Conservation (phyloP, 2,888 invertebrate genomes). For the Drosophila meridiana region DNA sequence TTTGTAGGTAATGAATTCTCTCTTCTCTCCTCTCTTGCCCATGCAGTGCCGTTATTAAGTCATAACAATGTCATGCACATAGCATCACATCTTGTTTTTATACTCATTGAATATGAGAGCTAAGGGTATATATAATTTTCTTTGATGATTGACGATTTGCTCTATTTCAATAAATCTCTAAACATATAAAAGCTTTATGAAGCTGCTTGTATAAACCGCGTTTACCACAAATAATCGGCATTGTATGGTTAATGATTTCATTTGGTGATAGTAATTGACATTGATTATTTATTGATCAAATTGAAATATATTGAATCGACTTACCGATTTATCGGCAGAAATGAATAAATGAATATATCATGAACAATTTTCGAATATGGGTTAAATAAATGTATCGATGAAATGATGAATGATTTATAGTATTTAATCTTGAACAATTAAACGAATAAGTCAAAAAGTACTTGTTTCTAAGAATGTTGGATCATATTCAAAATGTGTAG, state of each 20-base stretch:
- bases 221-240: neutral
- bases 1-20: neutral
- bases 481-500: too few relatives aligned
- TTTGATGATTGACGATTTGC: neutral
- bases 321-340: neutral
- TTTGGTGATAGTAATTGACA: neutral
- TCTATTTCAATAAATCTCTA: neutral
- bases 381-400: neutral
- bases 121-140: neutral
- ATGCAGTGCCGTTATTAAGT: constrained; percentile 10
- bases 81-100: constrained; percentile 21
- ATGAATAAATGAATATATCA: neutral
- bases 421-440: too few relatives aligned
- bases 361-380: neutral
- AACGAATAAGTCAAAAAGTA: too few relatives aligned
- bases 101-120: neutral
- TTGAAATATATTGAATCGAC: neutral
- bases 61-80: constrained; percentile 32
- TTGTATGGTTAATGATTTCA: neutral
- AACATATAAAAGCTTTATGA: neutral
- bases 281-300: neutral
- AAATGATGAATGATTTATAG: too few relatives aligned
- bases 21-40: neutral
- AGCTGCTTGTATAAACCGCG: neutral
- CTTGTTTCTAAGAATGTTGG: too few relatives aligned